Evolutionary conservation across 2,797 vertebrate species (phyloP), one percentile per base, ranked within the genome.

Genomic region (Neosalanx taihuensis): DNA sequence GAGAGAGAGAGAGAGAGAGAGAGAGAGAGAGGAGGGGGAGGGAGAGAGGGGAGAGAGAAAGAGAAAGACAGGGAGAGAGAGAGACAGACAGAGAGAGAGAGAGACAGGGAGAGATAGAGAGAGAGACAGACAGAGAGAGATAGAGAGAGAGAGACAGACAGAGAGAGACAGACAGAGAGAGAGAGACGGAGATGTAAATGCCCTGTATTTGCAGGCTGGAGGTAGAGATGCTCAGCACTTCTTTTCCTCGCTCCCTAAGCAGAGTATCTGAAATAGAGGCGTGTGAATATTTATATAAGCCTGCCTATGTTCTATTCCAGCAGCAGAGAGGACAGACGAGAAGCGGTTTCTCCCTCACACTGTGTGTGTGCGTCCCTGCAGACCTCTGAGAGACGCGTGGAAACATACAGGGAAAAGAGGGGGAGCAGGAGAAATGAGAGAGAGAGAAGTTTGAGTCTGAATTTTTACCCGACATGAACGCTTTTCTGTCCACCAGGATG

Each of bases 251-350:
- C 72, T 90, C 89, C 88, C 89, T 77, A 70, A 87, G 88, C 87
- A 82, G 81, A 81, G 77, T 79, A 83, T 86, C 87, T 86, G 84
- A 89, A 89, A 90, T 89, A 88, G 83, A 85, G 70, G 75, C 85
- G 76, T 86, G 86, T 89, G 41, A 30, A 46, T 67, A 88, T 89
- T 90, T 89, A 89, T 90, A 90, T 88, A 89, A 86, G 89, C 76
- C 84, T 84, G 87, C 84, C 81, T 80, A 64, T 81, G 86, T 88
- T 91, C 83, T 79, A 64, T 83, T 86, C 83, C 82, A 79, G 82
- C 84, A 77, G 86, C 90, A 89, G 81, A 87, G 82, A 86, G 85
- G 88, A 86, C 85, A 82, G 79, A 83, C 84, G 76, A 89, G n/a
- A 89, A 89, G 87, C 86, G 85, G 89, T 90, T 88, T 89, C 83